Conservation (phyloP, 2,888 invertebrate species). For the Agrenia bidenticulata region DNA sequence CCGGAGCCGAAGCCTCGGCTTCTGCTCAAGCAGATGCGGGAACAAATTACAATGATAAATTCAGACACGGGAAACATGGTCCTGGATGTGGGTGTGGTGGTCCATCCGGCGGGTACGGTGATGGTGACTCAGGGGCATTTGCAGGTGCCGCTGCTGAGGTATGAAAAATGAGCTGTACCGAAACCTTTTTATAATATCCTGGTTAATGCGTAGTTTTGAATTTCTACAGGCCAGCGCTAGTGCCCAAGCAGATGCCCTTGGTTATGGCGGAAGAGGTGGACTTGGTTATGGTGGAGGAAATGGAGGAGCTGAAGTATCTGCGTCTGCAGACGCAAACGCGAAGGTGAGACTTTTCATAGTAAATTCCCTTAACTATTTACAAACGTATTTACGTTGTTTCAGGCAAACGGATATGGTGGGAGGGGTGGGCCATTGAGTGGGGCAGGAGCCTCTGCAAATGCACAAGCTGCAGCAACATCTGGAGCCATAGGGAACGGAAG, state of each 20-base stretch:
- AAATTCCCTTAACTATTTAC: no score
- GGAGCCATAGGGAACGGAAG: background rate
- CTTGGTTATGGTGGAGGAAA: no score
- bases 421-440: background rate
- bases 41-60: no score
- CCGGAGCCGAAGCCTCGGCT: constrained; percentile 6
- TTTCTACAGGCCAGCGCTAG: background rate
- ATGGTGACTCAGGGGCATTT: constrained; percentile 10
- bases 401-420: background rate
- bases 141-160: constrained; percentile 11
- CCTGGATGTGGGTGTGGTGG: background rate
- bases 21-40: constrained; percentile 1
- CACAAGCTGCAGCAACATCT: constrained; percentile 2
- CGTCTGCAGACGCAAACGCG: no score
- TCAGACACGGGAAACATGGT: background rate
- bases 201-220: background rate
- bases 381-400: no score
- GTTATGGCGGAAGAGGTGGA: no score
- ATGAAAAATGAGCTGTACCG: background rate
- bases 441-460: background rate
- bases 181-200: no score
- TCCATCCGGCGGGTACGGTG: background rate
- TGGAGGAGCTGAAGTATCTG: no score
- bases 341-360: no score
- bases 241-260: no score